Percentiles rank a stretch among this genome's conserved stretches.
Conservation (phyloP, 2,797 vertebrate species). For the Rhinichthys osculus region DNA sequence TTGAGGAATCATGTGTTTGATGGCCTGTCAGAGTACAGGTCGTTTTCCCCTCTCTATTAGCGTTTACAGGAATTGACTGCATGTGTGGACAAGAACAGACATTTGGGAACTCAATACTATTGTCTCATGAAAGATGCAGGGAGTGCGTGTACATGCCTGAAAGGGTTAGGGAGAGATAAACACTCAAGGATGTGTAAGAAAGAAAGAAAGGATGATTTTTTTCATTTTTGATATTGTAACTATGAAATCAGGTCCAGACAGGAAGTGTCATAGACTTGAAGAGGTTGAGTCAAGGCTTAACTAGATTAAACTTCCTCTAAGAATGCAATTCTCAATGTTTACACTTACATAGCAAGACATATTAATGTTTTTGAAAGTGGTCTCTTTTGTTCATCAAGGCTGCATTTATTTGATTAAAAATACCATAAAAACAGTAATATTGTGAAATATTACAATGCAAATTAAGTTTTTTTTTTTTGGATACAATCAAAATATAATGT, state of each 20-base stretch:
- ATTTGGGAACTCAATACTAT: conserved; percentile 27
- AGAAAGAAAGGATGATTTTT: neutral
- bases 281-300: conserved; percentile 38
- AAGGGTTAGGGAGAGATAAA: neutral
- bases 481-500: neutral
- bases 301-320: conserved; percentile 14
- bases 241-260: conserved; percentile 40
- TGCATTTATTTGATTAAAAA: neutral
- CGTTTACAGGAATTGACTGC: conserved; percentile 40
- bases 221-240: neutral
- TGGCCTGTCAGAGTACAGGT: neutral
- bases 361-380: neutral
- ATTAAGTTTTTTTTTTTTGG: neutral
- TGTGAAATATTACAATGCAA: neutral
- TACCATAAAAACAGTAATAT: neutral
- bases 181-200: neutral
- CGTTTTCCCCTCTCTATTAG: neutral
- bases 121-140: conserved; percentile 32
- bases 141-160: neutral
- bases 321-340: neutral
- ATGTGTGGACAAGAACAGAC: conserved; percentile 56
- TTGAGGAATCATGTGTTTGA: conserved; percentile 8
- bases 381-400: neutral
- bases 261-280: conserved; percentile 52
- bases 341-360: neutral